Conservation (phyloP, 2,888 invertebrate genomes). For the Willowsia nigromaculata region DNA sequence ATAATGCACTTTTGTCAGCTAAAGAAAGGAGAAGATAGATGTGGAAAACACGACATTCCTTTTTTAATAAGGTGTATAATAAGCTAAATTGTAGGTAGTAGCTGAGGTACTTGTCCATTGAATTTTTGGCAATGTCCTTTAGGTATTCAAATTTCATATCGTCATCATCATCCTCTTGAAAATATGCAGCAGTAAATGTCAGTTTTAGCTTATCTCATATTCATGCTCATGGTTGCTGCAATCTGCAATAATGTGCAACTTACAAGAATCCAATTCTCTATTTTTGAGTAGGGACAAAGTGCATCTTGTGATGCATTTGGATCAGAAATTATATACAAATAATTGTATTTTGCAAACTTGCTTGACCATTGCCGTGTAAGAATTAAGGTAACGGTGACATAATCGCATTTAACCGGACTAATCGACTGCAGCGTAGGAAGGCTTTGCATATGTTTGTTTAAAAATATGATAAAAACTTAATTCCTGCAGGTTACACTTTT, state of each 20-base stretch:
- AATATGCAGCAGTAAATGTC: neutral
- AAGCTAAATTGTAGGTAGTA: neutral
- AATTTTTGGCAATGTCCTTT: neutral
- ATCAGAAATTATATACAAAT: too few relatives aligned
- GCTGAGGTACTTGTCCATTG: neutral
- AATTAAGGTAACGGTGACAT: too few relatives aligned
- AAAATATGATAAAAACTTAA: too few relatives aligned
- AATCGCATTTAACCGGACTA: too few relatives aligned
- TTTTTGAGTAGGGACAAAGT: too few relatives aligned
- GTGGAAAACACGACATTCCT: constrained; percentile 35
- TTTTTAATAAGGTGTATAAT: neutral
- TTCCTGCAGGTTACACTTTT: too few relatives aligned
- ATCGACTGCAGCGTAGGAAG: too few relatives aligned
- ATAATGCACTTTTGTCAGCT: constrained; percentile 35
- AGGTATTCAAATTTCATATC: neutral
- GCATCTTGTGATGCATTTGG: too few relatives aligned
- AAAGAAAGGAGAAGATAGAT: constrained; percentile 59
- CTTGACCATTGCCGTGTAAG: too few relatives aligned
- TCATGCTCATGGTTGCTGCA: neutral
- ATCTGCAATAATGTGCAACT: neutral
- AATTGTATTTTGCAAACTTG: too few relatives aligned
- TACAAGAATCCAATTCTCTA: too few relatives aligned
- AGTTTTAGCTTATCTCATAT: neutral
- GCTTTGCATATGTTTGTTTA: too few relatives aligned
- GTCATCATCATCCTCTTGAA: neutral